Conservation (phyloP, 2,888 invertebrate genomes). For the Ichneumoninae sp. region DNA sequence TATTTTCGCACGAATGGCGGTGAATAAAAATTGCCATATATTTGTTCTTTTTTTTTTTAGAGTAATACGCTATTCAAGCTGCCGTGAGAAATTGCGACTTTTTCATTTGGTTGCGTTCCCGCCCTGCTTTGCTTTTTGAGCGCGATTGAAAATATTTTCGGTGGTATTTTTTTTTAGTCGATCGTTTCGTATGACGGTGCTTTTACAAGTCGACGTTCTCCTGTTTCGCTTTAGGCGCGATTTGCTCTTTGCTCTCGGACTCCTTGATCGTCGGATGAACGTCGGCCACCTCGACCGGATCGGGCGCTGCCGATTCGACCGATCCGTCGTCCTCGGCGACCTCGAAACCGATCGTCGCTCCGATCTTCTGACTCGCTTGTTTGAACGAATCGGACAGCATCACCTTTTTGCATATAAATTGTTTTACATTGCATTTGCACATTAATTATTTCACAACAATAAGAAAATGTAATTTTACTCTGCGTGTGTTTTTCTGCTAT, state of each 20-base stretch:
- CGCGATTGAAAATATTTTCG: slow-evolving; percentile 27
- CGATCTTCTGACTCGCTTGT: slow-evolving; percentile 93
- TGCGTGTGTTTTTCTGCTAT: no score
- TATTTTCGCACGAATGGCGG: slow-evolving; percentile 37
- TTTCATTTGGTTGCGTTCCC: background rate
- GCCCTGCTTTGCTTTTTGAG: slow-evolving; percentile 17
- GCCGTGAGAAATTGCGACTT: slow-evolving; percentile 41
- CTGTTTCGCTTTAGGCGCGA: slow-evolving; percentile 77
- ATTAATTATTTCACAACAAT: slow-evolving; percentile 9
- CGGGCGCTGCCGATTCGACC: slow-evolving; percentile 79
- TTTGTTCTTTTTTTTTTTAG: background rate
- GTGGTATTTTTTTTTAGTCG: slow-evolving; percentile 5
- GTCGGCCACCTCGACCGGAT: slow-evolving; percentile 81
- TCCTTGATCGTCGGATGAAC: slow-evolving; percentile 77
- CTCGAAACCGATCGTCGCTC: slow-evolving; percentile 92
- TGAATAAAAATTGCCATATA: slow-evolving; percentile 10
- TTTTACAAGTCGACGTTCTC: slow-evolving; percentile 79
- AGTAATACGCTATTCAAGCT: slow-evolving; percentile 46
- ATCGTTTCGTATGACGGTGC: background rate
- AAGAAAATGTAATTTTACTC: background rate
- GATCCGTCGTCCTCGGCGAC: slow-evolving; percentile 89
- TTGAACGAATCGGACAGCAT: slow-evolving; percentile 91
- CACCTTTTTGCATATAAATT: slow-evolving; percentile 79
- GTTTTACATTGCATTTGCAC: no score
- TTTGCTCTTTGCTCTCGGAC: slow-evolving; percentile 72